Conservation (phyloP, 2,797 vertebrate genomes). For the Melanotaenia nigrans region DNA sequence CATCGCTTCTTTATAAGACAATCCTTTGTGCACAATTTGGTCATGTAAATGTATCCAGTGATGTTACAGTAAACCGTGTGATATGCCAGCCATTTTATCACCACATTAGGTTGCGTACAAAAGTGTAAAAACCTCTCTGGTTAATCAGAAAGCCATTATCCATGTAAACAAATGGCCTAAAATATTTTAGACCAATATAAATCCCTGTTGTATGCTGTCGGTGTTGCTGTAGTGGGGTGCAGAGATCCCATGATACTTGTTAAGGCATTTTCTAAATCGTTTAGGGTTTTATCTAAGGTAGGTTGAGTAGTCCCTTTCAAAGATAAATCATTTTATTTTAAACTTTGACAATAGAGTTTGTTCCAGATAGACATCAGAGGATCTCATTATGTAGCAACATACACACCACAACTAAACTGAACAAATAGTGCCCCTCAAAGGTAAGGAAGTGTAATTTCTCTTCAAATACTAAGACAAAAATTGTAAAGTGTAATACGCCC, state of each 20-base stretch:
- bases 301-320: background rate
- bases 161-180: too few species aligned
- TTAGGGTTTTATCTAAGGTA: background rate
- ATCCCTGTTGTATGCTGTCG: background rate
- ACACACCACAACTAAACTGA: constrained; percentile 7
- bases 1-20: background rate
- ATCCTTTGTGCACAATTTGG: constrained; percentile 2
- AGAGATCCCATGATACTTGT: background rate
- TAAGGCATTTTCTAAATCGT: background rate
- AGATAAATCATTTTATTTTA: background rate
- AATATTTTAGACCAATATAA: too few species aligned
- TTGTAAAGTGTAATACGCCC: background rate
- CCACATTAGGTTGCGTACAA: background rate
- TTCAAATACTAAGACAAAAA: background rate
- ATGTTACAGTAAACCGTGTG: background rate
- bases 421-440: constrained; percentile 27
- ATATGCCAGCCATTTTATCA: background rate
- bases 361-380: background rate
- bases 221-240: background rate
- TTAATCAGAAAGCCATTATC: background rate
- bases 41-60: background rate
- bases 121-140: background rate
- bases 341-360: background rate
- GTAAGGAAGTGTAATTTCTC: constrained; percentile 1
- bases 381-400: background rate